Evolutionary conservation across 2,888 invertebrate species (phyloP).

Genomic region (Apodemia duryi): DNA sequence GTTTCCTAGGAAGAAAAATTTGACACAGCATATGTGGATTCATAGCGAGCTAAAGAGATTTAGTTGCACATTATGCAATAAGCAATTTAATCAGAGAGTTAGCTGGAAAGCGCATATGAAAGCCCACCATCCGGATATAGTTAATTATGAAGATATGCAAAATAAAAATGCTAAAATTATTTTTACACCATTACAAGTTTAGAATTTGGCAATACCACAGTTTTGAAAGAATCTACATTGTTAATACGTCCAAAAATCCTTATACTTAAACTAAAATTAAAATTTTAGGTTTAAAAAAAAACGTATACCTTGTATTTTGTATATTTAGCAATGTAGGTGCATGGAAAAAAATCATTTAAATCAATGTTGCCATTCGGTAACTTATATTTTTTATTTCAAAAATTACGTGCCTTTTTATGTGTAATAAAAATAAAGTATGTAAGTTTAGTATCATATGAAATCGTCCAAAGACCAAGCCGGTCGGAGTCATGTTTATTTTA

Average conservation of each 20-base stretch:
- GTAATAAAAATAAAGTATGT: constrained; percentile 18
- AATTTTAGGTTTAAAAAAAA: not conserved
- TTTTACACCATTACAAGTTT: not conserved
- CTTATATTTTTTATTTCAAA: not conserved
- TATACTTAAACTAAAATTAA: not conserved
- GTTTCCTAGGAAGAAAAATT: constrained; percentile 61
- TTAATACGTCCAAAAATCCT: not conserved
- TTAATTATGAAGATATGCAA: constrained; percentile 44
- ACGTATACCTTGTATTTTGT: not conserved
- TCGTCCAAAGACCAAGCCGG: constrained; percentile 60
- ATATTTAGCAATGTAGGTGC: not conserved
- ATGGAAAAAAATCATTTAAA: not conserved
- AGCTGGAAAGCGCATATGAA: constrained; percentile 68
- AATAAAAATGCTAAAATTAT: constrained; percentile 38
- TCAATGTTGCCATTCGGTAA: no score
- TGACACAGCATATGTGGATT: constrained; percentile 67
- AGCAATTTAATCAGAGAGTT: constrained; percentile 65
- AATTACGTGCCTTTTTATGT: constrained; percentile 14
- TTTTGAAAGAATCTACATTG: not conserved
- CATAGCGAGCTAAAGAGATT: constrained; percentile 64
- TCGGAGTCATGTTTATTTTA: constrained; percentile 66
- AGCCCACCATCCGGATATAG: constrained; percentile 58
- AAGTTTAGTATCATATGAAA: constrained; percentile 39
- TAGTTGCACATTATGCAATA: constrained; percentile 58
- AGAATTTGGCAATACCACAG: not conserved